Base-by-base conservation (phyloP, 2,797 vertebrate species). In the Mormyrus proboscirostris region DNA sequence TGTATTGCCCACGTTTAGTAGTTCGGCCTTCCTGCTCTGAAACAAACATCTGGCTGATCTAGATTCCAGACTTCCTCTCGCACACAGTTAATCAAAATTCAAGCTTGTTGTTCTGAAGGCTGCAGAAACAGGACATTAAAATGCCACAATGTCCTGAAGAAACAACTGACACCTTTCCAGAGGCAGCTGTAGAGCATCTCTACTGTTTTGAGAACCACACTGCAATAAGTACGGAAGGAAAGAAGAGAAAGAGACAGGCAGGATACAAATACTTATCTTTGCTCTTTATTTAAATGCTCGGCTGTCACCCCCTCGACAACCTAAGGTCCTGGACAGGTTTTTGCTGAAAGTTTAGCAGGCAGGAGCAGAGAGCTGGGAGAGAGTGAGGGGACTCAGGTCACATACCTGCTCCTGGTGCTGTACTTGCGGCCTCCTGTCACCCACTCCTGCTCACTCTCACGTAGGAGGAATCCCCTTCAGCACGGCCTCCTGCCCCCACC, bases 351-450 rank as follows among this genome's bases (percentile, higher is more conserved):
- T 41, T 91, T 86, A 69, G 87, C 55, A n/a, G 51, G n/a, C 41
- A 65, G 65, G 89, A 88, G 69, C 83, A 91, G 33, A 89, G 12
- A 50, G 62, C 44, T 49, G 22, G 29, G 73, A 88, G 89, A 51
- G 49, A 88, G 55, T 73, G n/a, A 88, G 79, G 82, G 90, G 90
- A 19, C 16, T 59, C 91, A 57, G 55, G 90, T 90, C 92, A 93
- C 94, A 90, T 95, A 95, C 95, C 94, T 94, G 91, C 89, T 91
- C 90, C 90, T 92, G 92, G 89, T 91, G 91, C 89, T 92, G 89
- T 91, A 62, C 85, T 89, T 59, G 85, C 90, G 83, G 92, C 89
- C 92, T 92, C 33, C 90, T 93, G 92, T 92, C 89, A 92, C 90
- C 89, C 90, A 89, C 91, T 90, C 91, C 91, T 92, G 90, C 90